A percentile compares a stretch with the other conserved stretches of the same genome.
phyloP scores from a whole-genome alignment of 1,140 invertebrate genomes.

The Lordiphosa mommai region DNA sequence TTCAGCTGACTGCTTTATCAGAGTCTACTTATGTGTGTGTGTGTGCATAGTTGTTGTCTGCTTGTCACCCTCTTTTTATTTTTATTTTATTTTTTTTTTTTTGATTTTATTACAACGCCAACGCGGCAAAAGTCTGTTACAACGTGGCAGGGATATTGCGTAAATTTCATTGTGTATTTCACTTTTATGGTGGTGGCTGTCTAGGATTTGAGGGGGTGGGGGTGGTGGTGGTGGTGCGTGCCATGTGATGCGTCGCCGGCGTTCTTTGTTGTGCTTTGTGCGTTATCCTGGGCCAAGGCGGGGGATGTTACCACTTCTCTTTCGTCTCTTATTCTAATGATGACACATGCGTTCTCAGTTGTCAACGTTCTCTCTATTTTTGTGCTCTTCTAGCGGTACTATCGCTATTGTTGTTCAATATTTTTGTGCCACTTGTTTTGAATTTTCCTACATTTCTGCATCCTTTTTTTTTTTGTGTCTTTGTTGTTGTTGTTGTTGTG shows the following conservation, averaged over 20 bases:
- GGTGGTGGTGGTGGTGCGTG: slow-evolving; percentile 12
- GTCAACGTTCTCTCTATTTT: neutral
- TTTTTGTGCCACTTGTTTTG: slow-evolving; percentile 72
- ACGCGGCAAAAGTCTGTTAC: slow-evolving; percentile 63
- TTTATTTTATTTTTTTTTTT: slow-evolving; percentile 35
- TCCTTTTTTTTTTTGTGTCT: slow-evolving; percentile 8
- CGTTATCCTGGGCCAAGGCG: slow-evolving; percentile 31
- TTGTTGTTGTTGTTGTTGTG: slow-evolving; percentile 41
- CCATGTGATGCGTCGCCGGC: slow-evolving; percentile 50
- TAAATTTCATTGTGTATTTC: slow-evolving; percentile 78
- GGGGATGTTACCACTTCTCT: slow-evolving; percentile 24
- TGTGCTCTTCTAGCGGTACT: neutral
- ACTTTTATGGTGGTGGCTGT: slow-evolving; percentile 71
- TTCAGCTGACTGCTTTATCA: slow-evolving; percentile 68
- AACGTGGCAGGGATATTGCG: slow-evolving; percentile 57
- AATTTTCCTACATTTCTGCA: slow-evolving; percentile 62
- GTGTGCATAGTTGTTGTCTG: slow-evolving; percentile 46
- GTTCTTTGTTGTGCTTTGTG: slow-evolving; percentile 67
- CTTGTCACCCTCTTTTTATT: slow-evolving; percentile 66
- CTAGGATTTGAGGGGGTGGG: slow-evolving; percentile 25
- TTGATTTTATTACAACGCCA: slow-evolving; percentile 73
- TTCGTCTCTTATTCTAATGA: slow-evolving; percentile 58
- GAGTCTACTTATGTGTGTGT: slow-evolving; percentile 10
- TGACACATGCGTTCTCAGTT: slow-evolving; percentile 65
- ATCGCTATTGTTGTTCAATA: slow-evolving; percentile 65